These are phyloP conservation scores for Muschampia plurimacula DNA, from an alignment of 2,888 invertebrate species.

Conservation along the genomic window DNA sequence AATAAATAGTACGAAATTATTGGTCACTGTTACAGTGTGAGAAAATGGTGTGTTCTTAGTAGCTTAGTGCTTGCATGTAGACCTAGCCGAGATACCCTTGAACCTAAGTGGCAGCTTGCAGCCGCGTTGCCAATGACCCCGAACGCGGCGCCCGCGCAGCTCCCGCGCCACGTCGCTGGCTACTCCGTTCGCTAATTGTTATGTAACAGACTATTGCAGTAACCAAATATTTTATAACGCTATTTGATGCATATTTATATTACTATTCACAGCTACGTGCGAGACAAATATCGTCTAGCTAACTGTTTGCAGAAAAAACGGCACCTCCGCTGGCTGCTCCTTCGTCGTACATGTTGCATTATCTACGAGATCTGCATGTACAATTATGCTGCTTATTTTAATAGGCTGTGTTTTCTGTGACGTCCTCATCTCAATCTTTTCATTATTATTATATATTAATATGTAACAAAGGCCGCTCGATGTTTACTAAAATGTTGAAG, in stretches of 20 bases:
- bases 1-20: not conserved
- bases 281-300: constrained; percentile 38
- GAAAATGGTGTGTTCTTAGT: not conserved
- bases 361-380: constrained; percentile 36
- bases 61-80: constrained; percentile 62
- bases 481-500: constrained; percentile 42
- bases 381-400: constrained; percentile 30
- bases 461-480: constrained; percentile 11
- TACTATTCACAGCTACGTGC: constrained; percentile 36
- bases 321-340: constrained; percentile 20
- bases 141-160: constrained; percentile 82
- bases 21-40: not conserved
- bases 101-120: constrained; percentile 86
- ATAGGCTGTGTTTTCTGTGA: constrained; percentile 17
- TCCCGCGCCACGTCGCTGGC: constrained; percentile 51
- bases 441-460: not conserved
- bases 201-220: constrained; percentile 76
- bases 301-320: constrained; percentile 42
- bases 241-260: constrained; percentile 38
- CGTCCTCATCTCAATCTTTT: not conserved
- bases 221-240: constrained; percentile 61
- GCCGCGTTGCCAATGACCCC: constrained; percentile 87
- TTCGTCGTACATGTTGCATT: constrained; percentile 20
- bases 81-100: constrained; percentile 79
- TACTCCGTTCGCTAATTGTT: constrained; percentile 77